phyloP scores from a whole-genome alignment of 2,113 vertebrate genomes.

The Hippopotamus amphibius region DNA sequence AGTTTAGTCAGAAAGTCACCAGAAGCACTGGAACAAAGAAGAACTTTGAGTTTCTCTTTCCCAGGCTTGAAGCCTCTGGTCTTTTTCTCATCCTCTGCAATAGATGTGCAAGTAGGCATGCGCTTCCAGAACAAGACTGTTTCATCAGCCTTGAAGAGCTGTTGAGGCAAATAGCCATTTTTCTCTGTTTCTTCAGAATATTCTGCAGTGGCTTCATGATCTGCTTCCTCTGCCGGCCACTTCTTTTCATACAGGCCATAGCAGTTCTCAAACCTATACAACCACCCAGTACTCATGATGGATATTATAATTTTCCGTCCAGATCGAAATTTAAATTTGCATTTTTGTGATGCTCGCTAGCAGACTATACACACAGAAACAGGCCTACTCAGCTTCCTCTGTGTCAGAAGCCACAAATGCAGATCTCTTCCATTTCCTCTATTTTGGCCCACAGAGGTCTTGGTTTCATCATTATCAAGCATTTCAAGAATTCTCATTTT shows the following conservation, averaged over 20 bases:
- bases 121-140: background rate
- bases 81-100: background rate
- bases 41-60: constrained; percentile 33
- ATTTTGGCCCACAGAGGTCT: background rate
- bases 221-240: background rate
- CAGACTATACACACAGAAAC: background rate
- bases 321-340: background rate
- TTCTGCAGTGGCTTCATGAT: background rate
- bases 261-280: background rate
- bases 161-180: background rate
- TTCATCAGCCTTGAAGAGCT: background rate
- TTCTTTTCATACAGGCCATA: background rate
- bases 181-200: background rate
- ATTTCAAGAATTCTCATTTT: constrained; percentile 30
- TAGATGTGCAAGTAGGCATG: background rate
- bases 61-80: background rate
- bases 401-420: background rate
- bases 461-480: background rate
- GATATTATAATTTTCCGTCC: background rate
- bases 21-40: background rate
- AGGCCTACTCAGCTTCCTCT: background rate
- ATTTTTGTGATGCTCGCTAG: background rate
- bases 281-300: background rate
- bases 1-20: background rate
- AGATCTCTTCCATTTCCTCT: background rate